Base-by-base conservation (phyloP, 2,888 invertebrate genomes). In the Andrena praecox region DNA sequence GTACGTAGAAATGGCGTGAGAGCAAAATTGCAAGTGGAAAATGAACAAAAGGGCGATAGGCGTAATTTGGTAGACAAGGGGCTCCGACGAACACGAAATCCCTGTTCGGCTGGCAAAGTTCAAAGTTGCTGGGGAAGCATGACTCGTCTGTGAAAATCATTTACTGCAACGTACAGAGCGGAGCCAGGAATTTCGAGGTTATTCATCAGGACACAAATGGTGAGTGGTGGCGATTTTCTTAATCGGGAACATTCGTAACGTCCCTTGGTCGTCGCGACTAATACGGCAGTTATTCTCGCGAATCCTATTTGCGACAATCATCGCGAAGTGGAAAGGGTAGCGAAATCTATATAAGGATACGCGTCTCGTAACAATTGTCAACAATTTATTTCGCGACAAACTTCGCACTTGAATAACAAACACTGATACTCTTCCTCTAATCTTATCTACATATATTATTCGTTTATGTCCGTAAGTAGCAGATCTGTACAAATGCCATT, bases 341-440 rank as follows among this genome's bases (percentile, higher is more conserved):
- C 42, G 60, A 71, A 82, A 82, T 35, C 80, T 86, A 82, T 88
- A 84, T 56, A 84, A 77, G 88, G 86, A 63, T 62, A 86, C 70
- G 33, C 70, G 33, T 70, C 59, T 62, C 16, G n/a, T 60, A 60
- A 42, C 48, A 35, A 6, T 66, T 75, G 82, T 82, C 67, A 74
- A 70, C 54, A 48, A 35, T 54, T 73, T 27, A 42, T 67, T 29
- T 67, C 72, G 2, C 5, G 42, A 83, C 42, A 31, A 73, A 24
- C 35, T 56, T 56, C 27, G 42, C 24, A 64, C 35, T 80, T 71
- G 16, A 68, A 10, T 5, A 8, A 27, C 60, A 12, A 48, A 35
- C 33, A 42, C 29, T n/a, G 27, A 16, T 20, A 20, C 20, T 16
- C 64, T 56, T 80, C 50, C 6, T 48, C 24, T n/a, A 24, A 77